phyloP scores from a whole-genome alignment of 2,113 vertebrate species.

The Lucifuga dentata region DNA sequence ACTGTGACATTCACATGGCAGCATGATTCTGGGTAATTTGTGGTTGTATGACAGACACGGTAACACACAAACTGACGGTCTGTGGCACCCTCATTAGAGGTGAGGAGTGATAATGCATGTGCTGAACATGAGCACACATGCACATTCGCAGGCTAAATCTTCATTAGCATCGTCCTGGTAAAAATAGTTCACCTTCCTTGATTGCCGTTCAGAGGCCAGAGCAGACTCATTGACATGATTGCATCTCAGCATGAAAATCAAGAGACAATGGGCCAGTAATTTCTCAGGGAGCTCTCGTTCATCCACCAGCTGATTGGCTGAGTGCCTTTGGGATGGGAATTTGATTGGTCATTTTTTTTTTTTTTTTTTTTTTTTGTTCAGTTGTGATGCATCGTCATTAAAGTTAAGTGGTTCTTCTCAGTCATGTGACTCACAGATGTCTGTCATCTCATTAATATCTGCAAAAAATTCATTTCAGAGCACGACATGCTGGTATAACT shows the following conservation, averaged over 20 bases:
- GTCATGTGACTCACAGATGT: conserved; percentile 19
- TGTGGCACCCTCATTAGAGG: conserved; percentile 49
- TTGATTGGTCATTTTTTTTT: conserved; percentile 70
- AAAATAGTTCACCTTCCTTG: conserved; percentile 64
- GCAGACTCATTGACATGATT: conserved; percentile 57
- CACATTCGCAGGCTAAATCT: conserved; percentile 3
- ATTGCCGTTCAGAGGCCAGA: conserved; percentile 59
- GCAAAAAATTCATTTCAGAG: not conserved
- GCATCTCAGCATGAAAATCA: conserved; percentile 67
- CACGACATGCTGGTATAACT: conserved; percentile 8
- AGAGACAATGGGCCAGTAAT: conserved; percentile 65
- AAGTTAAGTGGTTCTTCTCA: conserved; percentile 33
- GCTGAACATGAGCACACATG: conserved; percentile 6
- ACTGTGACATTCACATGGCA: conserved; percentile 46
- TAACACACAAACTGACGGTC: conserved; percentile 38
- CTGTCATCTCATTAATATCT: conserved; percentile 7
- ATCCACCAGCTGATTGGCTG: conserved; percentile 61
- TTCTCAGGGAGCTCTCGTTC: conserved; percentile 57
- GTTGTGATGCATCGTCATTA: conserved; percentile 29
- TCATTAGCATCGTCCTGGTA: conserved; percentile 56
- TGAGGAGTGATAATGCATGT: conserved; percentile 28
- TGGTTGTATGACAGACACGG: conserved; percentile 15
- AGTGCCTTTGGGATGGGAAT: conserved; percentile 44
- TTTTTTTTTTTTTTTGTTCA: no score
- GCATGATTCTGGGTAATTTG: conserved; percentile 60